phyloP scores from a whole-genome alignment of 2,888 invertebrate species.

The Germaria angustata region DNA sequence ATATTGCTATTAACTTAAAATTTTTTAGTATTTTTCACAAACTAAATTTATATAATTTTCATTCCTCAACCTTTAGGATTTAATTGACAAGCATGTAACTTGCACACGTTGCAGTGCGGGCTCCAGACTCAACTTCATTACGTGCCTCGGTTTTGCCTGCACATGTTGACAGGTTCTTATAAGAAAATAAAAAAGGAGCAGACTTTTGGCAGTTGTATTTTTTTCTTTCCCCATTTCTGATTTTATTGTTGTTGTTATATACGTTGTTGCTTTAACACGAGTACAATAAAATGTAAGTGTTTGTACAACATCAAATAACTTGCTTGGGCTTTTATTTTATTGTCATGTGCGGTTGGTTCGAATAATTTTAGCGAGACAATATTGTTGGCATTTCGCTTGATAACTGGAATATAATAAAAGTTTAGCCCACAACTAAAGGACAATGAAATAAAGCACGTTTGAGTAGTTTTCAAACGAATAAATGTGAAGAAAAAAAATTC shows the following conservation, averaged over 20 bases:
- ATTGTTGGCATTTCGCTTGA: neutral
- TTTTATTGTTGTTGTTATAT: neutral
- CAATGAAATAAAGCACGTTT: slow-evolving; percentile 58
- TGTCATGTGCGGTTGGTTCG: slow-evolving; percentile 44
- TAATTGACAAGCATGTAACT: slow-evolving; percentile 23
- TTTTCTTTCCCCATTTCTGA: neutral
- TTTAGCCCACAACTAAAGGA: slow-evolving; percentile 11
- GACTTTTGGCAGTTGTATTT: slow-evolving; percentile 21
- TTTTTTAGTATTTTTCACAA: no score
- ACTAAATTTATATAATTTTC: neutral
- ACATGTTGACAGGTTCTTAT: slow-evolving; percentile 10
- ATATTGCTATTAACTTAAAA: no score
- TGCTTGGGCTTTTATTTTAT: slow-evolving; percentile 28
- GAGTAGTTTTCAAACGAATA: slow-evolving; percentile 32
- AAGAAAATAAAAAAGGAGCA: neutral
- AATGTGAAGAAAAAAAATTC: neutral
- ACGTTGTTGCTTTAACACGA: neutral
- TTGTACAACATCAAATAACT: slow-evolving; percentile 6
- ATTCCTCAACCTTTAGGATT: neutral
- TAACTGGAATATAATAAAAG: neutral
- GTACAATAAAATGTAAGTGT: slow-evolving; percentile 20
- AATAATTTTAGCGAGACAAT: slow-evolving; percentile 31
- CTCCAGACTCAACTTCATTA: neutral
- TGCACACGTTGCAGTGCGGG: neutral
- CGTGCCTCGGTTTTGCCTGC: slow-evolving; percentile 39